phyloP scores from a whole-genome alignment of 2,888 invertebrate species.

The Hipparchia sbordonii region DNA sequence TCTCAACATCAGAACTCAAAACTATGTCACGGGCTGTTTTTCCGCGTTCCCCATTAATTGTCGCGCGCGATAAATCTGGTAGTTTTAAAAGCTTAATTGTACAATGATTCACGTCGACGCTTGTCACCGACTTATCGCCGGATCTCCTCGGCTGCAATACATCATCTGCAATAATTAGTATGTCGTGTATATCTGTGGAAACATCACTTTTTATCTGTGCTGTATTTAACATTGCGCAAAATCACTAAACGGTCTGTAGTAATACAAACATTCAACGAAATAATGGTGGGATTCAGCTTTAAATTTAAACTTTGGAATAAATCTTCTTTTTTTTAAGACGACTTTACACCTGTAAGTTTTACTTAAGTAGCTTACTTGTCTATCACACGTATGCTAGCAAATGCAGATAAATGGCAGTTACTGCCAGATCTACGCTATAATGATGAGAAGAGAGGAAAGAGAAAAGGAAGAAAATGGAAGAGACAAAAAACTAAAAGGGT shows the following conservation, averaged over 20 bases:
- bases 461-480: too few relatives aligned
- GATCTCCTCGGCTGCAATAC: conserved; percentile 47
- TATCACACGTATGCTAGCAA: too few relatives aligned
- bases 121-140: conserved; percentile 51
- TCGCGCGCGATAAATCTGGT: conserved; percentile 39
- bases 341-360: too few relatives aligned
- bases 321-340: too few relatives aligned
- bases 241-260: background rate
- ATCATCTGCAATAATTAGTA: conserved; percentile 58
- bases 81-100: conserved; percentile 47
- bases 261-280: background rate
- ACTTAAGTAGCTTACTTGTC: too few relatives aligned
- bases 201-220: conserved; percentile 12
- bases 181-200: conserved; percentile 35
- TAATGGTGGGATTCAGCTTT: too few relatives aligned
- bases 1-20: background rate
- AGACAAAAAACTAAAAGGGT: too few relatives aligned
- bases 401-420: too few relatives aligned
- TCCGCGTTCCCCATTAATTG: conserved; percentile 24
- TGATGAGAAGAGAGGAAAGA: too few relatives aligned
- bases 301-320: too few relatives aligned
- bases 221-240: background rate
- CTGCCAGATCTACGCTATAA: too few relatives aligned
- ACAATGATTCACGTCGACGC: conserved; percentile 57
- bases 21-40: conserved; percentile 11